phyloP scores from a whole-genome alignment of 2,797 vertebrate species.

The Pipistrellus pipistrellus region DNA sequence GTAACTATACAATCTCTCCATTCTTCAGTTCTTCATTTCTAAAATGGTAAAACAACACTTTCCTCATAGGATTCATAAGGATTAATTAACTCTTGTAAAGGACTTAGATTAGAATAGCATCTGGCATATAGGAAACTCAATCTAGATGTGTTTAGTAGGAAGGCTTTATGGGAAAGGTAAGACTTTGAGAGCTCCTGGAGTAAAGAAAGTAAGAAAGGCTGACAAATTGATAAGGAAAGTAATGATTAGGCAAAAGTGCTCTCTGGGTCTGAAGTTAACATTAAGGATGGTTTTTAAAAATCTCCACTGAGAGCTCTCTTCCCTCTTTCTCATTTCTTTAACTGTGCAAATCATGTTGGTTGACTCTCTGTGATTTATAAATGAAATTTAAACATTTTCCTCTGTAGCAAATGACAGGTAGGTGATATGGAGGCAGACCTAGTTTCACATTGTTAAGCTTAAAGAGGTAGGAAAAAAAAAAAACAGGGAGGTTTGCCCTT shows the following conservation, averaged over 20 bases:
- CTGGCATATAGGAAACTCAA: background rate
- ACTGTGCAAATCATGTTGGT: background rate
- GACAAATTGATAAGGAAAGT: slow-evolving; percentile 48
- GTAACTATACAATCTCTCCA: slow-evolving; percentile 36
- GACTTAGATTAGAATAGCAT: slow-evolving; percentile 42
- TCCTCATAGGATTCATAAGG: background rate
- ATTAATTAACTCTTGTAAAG: slow-evolving; percentile 22
- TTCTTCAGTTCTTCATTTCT: slow-evolving; percentile 37
- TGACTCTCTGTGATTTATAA: slow-evolving; percentile 26
- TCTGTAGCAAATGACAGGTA: slow-evolving; percentile 11
- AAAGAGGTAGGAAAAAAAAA: background rate
- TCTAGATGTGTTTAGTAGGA: slow-evolving; percentile 44
- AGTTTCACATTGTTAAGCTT: slow-evolving; percentile 1
- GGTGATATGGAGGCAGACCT: background rate
- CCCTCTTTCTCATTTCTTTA: slow-evolving; percentile 23
- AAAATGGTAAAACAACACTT: slow-evolving; percentile 34
- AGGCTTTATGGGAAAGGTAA: slow-evolving; percentile 27
- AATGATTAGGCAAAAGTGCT: slow-evolving; percentile 29
- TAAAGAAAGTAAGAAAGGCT: slow-evolving; percentile 47
- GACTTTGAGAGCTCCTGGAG: slow-evolving; percentile 19
- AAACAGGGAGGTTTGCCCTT: background rate
- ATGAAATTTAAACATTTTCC: slow-evolving; percentile 31
- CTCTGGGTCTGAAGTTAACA: slow-evolving; percentile 47
- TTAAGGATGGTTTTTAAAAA: slow-evolving; percentile 20
- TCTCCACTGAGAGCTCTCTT: background rate